Evolutionary conservation across 1,140 invertebrate genomes (phyloP).

Genomic region (Anastrepha ludens): DNA sequence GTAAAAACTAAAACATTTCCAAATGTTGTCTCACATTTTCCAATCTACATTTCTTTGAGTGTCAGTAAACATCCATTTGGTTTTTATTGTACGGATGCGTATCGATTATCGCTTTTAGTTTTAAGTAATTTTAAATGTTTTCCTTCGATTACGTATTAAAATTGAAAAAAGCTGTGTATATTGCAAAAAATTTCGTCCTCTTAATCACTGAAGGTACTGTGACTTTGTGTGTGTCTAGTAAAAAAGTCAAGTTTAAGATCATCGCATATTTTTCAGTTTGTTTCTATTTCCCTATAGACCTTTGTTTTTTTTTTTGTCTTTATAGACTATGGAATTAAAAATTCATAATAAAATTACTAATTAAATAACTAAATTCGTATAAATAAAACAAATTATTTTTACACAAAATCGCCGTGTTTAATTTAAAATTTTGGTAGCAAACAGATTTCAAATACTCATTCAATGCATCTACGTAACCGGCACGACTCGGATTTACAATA

Average conservation of each 20-base stretch:
- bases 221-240: neutral
- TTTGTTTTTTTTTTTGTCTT: neutral
- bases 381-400: slow-evolving; percentile 51
- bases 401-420: slow-evolving; percentile 5
- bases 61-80: neutral
- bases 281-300: neutral
- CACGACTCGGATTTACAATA: too few relatives aligned
- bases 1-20: too few relatives aligned
- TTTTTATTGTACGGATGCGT: neutral
- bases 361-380: slow-evolving; percentile 7
- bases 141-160: neutral
- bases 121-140: neutral
- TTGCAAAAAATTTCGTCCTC: neutral
- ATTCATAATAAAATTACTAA: slow-evolving; percentile 45
- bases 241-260: neutral
- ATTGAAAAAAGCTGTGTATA: neutral
- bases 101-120: neutral
- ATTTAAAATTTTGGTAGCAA: neutral
- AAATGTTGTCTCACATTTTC: too few relatives aligned
- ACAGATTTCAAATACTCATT: neutral
- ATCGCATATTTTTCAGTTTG: neutral
- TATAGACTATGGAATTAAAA: slow-evolving; percentile 15
- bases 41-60: neutral
- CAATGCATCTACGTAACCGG: neutral
- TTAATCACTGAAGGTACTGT: neutral